Evolutionary conservation across 64 coral and sea anemone species (phyloP), one percentile per base, ranked within the genome.

Genomic region (Montipora foliosa): DNA sequence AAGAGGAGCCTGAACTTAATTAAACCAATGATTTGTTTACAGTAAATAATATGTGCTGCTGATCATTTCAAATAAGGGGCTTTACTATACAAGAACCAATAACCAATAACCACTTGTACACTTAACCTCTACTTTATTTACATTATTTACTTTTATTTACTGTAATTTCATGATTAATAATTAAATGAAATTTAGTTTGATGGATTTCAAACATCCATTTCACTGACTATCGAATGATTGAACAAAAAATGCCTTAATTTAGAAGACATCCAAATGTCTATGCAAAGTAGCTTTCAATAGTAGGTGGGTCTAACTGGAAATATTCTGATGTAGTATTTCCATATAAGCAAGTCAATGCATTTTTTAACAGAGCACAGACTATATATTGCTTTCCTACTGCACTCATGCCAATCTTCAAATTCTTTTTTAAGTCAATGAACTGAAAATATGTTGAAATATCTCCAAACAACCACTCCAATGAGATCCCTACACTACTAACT

Each of bases 301-400:
- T 19, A 64, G 74, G 88, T 3, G 88, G 88, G 25, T 90, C 21
- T 16, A 80, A 5, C 13, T 90, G 21, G 79, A 79, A 90, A 55
- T 59, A 90, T n/a, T 87, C 67, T 8, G 84, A 44, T n/a, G 84
- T 74, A 53, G 4, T 46, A 17, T 87, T 87, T 44, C 84, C 84
- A 72, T 87, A 87, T 22, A 87, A 47, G 57, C 84, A 87, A 69
- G 84, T 74, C 13, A 72, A 29, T 11, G 66, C 45, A 55, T 55
- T 55, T 55, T 0, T 55, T 55, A 55, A 55, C 52, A 55, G 52
- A 7, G 52, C 10, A 55, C 52, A 4, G 52, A 3, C 52, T 55
- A 55, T 55, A 0, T 55, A 55, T 55, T 55, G 52, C 52, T 55
- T 55, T 55, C 6, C 52, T 55, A 55, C 52, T 55, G 52, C 5